A percentile compares a stretch with the other conserved stretches of the same genome.
Conservation (phyloP, 2,888 invertebrate genomes). For the Zeuzera pyrina region DNA sequence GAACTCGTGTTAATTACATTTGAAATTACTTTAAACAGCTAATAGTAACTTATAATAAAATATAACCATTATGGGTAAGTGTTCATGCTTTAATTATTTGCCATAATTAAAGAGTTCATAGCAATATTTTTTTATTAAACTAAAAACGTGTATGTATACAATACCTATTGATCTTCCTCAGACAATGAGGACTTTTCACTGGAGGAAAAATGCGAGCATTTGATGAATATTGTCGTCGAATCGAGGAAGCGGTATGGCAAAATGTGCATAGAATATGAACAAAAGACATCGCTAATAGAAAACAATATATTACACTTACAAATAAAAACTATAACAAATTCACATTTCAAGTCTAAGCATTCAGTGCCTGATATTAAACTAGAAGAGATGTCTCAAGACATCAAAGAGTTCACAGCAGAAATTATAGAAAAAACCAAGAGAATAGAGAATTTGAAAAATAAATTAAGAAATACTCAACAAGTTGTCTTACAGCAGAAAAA, state of each 20-base stretch:
- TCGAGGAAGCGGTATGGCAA: conserved; percentile 56
- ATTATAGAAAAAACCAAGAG: conserved; percentile 27
- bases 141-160: neutral
- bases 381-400: conserved; percentile 28
- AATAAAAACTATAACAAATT: conserved; percentile 38
- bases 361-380: conserved; percentile 22
- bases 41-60: no score
- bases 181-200: conserved; percentile 27
- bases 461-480: conserved; percentile 34
- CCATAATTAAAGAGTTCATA: neutral
- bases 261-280: conserved; percentile 46
- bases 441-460: conserved; percentile 29
- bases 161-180: conserved; percentile 16
- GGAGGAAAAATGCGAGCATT: conserved; percentile 48
- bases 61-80: no score
- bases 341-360: conserved; percentile 39
- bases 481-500: conserved; percentile 39
- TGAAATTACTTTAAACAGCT: neutral
- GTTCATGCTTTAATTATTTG: no score
- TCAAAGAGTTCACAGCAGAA: conserved; percentile 36
- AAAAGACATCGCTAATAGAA: conserved; percentile 40
- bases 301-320: conserved; percentile 47
- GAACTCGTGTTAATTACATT: neutral
- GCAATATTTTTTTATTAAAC: neutral
- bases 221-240: conserved; percentile 59